Percentiles rank a stretch among this genome's conserved stretches.
phyloP scores from a whole-genome alignment of 2,797 vertebrate genomes.

The Molossus alvarezi region DNA sequence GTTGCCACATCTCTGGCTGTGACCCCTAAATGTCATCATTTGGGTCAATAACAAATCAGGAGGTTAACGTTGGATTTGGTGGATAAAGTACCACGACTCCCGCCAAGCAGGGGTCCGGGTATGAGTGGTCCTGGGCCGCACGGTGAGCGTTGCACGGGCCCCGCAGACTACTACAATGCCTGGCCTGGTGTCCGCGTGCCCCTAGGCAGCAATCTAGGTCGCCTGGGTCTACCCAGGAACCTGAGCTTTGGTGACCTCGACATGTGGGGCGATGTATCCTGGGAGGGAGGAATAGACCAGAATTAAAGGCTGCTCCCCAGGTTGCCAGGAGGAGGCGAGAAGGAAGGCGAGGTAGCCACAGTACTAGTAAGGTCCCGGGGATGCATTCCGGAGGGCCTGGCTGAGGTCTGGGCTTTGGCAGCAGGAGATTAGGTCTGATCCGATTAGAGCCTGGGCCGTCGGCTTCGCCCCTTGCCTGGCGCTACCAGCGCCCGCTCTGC shows the following conservation, averaged over 20 bases:
- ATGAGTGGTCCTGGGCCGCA: not conserved
- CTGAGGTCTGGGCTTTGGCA: constrained; percentile 56
- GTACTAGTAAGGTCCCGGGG: not conserved
- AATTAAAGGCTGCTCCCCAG: not conserved
- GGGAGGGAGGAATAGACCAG: not conserved
- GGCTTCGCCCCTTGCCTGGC: constrained; percentile 84
- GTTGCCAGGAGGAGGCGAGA: not conserved
- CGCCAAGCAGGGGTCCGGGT: not conserved
- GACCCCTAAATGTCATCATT: not conserved
- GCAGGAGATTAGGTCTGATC: constrained; percentile 79
- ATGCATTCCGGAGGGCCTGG: not conserved
- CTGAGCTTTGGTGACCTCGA: not conserved
- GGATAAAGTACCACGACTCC: not conserved
- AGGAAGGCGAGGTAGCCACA: not conserved
- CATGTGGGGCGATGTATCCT: not conserved
- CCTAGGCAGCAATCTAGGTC: not conserved
- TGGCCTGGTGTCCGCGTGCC: not conserved
- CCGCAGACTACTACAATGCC: not conserved
- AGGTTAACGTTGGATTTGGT: not conserved
- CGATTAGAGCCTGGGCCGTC: constrained; percentile 79
- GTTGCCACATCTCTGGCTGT: not conserved
- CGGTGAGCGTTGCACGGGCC: not conserved
- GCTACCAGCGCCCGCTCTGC: not conserved
- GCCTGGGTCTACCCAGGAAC: not conserved
- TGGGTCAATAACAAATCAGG: not conserved